Percentiles rank a stretch among this genome's conserved stretches.
phyloP scores from a whole-genome alignment of 2,113 vertebrate genomes.

The Nesoenas mayeri region DNA sequence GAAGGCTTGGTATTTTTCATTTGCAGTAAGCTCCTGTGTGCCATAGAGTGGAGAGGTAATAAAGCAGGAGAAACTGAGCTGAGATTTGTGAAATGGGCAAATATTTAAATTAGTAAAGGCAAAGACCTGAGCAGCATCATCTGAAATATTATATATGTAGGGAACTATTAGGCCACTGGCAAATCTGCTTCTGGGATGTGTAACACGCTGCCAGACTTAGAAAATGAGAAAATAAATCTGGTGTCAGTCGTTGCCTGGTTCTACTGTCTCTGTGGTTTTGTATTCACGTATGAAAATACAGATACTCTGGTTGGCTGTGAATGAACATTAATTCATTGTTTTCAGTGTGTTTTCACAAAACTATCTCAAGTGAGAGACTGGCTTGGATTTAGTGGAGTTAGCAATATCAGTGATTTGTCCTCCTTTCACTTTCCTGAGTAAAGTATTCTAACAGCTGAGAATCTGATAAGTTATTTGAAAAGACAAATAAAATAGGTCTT shows the following conservation, averaged over 20 bases:
- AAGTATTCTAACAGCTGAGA: not conserved
- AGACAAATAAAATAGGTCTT: not conserved
- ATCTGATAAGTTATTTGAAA: not conserved
- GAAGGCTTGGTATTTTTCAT: not conserved
- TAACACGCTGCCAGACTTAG: slow-evolving; percentile 10
- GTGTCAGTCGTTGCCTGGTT: not conserved
- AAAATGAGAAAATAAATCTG: slow-evolving; percentile 30
- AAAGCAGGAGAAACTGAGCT: not conserved
- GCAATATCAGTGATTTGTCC: not conserved
- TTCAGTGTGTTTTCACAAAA: not conserved
- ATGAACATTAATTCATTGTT: slow-evolving; percentile 9
- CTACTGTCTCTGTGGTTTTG: not conserved
- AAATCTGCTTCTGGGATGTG: slow-evolving; percentile 12
- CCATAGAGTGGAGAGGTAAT: not conserved
- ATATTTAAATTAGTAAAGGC: slow-evolving; percentile 33
- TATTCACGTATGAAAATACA: not conserved
- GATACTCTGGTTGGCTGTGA: not conserved
- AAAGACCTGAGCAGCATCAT: not conserved
- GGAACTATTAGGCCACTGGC: not conserved
- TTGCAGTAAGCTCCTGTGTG: not conserved
- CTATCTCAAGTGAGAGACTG: slow-evolving; percentile 2
- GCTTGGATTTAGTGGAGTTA: not conserved
- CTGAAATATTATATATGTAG: not conserved
- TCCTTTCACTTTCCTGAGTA: not conserved
- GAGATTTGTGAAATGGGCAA: slow-evolving; percentile 1